Evolutionary conservation across 1,140 invertebrate species (phyloP), one percentile per base, ranked within the genome.

Genomic region (Callitettix versicolor): DNA sequence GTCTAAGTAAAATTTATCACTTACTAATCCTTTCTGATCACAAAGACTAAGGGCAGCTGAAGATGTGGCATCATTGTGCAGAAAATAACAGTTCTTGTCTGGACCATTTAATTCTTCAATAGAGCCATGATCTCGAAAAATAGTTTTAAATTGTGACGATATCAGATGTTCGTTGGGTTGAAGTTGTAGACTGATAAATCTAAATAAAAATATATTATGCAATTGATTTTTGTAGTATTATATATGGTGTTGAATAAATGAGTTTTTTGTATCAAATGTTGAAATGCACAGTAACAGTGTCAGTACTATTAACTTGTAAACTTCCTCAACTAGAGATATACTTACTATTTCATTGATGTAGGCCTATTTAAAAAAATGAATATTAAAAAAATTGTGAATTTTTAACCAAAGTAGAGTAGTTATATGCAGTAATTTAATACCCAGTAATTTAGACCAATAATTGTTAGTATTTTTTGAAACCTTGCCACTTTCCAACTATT

Each of bases 21-120:
- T 64, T 65, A 77, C 76, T 63, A 77, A 59, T 38, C 63, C 56
- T 55, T 64, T 64, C 18, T 68, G 63, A n/a, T 71, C 60, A 59
- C 76, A 79, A 47, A 74, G 64, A 63, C 70, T 79, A 18, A 79
- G 64, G 7, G 78, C 74, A 17, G 77, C 78, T 1, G 72, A 66
- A 38, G 61, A 67, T 3, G 58, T 57, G 12, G 59, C 62, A 63
- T 74, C 68, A 26, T 62, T 47, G 52, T 78, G 73, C 22, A 79
- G 62, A 63, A 75, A 79, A 63, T 78, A 69, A 57, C 76, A 79
- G 12, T 66, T 64, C 38, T 57, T 51, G 0, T 68, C 62, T 30
- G 65, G 50, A 53, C 63, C 55, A 26, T 57, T 59, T 20, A 71
- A 56, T 42, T 68, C 56, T 40, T 63, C 59, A 1, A 48, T 40